phyloP scores from a whole-genome alignment of 2,797 vertebrate species.

The Gymnopithys bicolor region DNA sequence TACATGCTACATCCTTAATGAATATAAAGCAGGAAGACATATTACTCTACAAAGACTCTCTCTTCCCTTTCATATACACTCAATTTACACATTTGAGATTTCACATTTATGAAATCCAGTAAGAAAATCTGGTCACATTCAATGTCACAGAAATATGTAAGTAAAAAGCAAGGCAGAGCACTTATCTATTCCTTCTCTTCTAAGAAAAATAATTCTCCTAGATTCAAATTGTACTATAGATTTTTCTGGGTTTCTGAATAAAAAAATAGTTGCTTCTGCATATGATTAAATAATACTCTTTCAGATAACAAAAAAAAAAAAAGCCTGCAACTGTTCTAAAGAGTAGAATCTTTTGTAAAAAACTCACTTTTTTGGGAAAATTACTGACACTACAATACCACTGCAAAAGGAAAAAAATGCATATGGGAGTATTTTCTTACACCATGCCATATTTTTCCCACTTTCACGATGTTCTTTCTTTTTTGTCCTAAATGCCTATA shows the following conservation, averaged over 20 bases:
- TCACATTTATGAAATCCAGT: not conserved
- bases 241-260: not conserved
- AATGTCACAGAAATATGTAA: not conserved
- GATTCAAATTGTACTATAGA: not conserved
- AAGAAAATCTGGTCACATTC: not conserved
- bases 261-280: not conserved
- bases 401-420: not conserved
- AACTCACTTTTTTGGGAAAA: not conserved
- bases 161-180: not conserved
- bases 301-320: not conserved
- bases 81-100: constrained; percentile 13
- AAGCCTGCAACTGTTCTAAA: not conserved
- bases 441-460: not conserved
- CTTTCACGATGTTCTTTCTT: not conserved
- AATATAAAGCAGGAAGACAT: constrained; percentile 13
- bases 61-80: not conserved
- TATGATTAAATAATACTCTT: not conserved
- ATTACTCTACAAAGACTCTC: not conserved
- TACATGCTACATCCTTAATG: not conserved
- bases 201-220: not conserved
- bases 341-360: not conserved
- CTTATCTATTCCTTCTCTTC: not conserved
- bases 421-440: not conserved
- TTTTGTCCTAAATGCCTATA: not conserved
- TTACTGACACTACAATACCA: not conserved